A percentile compares a stretch with the other conserved stretches of the same genome.
phyloP scores from a whole-genome alignment of 2,888 invertebrate genomes.

The Saturnia pavonia region DNA sequence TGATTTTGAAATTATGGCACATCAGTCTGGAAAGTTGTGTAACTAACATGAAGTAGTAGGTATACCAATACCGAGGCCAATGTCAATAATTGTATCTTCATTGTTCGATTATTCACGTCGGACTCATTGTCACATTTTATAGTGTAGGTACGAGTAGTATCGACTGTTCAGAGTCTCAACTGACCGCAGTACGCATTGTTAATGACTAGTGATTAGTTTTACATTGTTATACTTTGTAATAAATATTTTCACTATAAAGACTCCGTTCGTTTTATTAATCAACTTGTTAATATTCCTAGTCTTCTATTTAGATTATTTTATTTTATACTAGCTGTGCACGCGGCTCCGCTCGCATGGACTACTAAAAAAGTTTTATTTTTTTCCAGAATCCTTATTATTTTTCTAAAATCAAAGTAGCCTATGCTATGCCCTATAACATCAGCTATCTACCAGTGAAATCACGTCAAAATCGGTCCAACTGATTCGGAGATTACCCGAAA shows the following conservation, averaged over 20 bases:
- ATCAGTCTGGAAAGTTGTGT: constrained; percentile 2
- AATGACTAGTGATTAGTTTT: not conserved
- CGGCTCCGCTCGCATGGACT: too few relatives aligned
- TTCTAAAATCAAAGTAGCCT: too few relatives aligned
- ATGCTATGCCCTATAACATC: too few relatives aligned
- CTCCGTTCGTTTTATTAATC: not conserved
- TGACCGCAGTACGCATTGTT: not conserved
- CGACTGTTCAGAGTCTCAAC: not conserved
- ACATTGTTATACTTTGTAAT: not conserved
- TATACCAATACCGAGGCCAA: constrained; percentile 20
- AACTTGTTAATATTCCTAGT: too few relatives aligned
- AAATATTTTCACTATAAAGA: not conserved
- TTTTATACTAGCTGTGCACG: too few relatives aligned
- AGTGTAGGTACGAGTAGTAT: not conserved
- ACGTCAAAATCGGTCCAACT: too few relatives aligned
- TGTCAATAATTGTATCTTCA: constrained; percentile 21
- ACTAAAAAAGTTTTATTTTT: too few relatives aligned
- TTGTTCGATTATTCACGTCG: constrained; percentile 18
- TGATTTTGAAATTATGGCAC: not conserved
- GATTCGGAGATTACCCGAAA: too few relatives aligned
- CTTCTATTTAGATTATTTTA: too few relatives aligned
- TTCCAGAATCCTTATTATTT: too few relatives aligned
- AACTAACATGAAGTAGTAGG: not conserved
- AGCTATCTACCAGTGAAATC: too few relatives aligned
- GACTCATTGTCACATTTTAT: constrained; percentile 13